Evolutionary conservation across 2,797 vertebrate species (phyloP), one percentile per base, ranked within the genome.

Genomic region (Semaprochilodus insignis): DNA sequence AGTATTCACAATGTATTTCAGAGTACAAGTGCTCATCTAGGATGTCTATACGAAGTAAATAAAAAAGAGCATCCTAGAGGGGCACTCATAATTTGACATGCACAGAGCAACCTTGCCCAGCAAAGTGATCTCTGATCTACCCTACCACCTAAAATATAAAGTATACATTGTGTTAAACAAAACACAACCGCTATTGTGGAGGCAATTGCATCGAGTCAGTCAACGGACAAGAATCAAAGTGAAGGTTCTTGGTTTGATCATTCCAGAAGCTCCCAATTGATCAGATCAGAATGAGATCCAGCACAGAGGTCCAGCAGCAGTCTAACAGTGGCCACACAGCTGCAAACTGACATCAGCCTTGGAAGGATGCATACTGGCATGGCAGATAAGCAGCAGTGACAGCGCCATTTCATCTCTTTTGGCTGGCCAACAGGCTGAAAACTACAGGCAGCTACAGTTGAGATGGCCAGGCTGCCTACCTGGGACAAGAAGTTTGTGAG

Each of bases 401-500:
- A 40, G 74, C 36, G 52, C 52, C 23, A 36, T 21, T 73, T n/a
- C 71, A 73, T 21, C 31, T 74, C 54, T 21, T 40, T 0, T 40
- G 31, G 19, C 6, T 44, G 55, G 31, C 31, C 27, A 60, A 51
- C 14, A 74, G 13, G 13, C 44, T 27, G 23, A 59, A 66, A 59
- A 40, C 48, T 31, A 62, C 44, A 71, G 2, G 40, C 36, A 60
- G 31, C 51, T 60, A 34, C 16, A 72, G n/a, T 4, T 15, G 21
- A 25, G 8, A 67, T 54, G 48, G 71, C 65, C 21, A 27, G 75
- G 25, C 54, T 60, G 59, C 74, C 59, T 81, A 85, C 79, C 87
- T 84, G 79, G 52, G 75, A 51, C 55, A 67, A 62, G 51, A 70
- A 75, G 55, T n/a, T 69, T 77, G 69, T 85, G 77, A 66, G 34